phyloP scores from a whole-genome alignment of 2,888 invertebrate genomes.

The Orthosia incerta region DNA sequence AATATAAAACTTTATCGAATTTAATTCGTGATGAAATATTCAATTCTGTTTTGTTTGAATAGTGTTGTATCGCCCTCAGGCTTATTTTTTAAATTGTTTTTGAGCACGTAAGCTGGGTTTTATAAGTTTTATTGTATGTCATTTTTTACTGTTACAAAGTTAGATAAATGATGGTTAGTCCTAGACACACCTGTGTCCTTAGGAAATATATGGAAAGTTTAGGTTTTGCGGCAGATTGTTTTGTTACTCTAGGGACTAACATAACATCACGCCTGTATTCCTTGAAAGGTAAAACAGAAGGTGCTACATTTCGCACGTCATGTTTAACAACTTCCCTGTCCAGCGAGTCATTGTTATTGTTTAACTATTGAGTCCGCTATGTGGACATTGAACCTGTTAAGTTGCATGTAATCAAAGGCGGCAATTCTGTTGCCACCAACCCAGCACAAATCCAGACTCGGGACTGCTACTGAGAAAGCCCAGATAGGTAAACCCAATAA shows the following conservation, averaged over 20 bases:
- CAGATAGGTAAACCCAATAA: no score
- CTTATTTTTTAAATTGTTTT: slow-evolving; percentile 8
- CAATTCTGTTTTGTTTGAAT: slow-evolving; percentile 30
- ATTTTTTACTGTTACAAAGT: background rate
- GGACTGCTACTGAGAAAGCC: no score
- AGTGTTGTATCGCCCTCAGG: slow-evolving; percentile 19
- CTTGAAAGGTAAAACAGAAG: no score
- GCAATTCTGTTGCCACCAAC: no score
- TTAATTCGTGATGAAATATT: slow-evolving; percentile 27
- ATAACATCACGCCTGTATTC: no score
- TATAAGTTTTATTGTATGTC: background rate
- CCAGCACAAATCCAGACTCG: no score
- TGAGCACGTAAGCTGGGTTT: background rate
- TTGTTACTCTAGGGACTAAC: background rate
- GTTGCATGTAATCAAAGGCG: no score
- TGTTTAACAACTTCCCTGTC: no score
- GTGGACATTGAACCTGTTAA: no score
- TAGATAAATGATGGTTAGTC: background rate
- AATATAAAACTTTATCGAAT: slow-evolving; percentile 30
- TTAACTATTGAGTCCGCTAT: no score
- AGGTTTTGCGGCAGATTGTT: background rate
- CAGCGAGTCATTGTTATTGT: no score
- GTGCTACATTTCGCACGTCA: no score
- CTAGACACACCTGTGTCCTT: background rate
- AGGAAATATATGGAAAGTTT: background rate